Evolutionary conservation across 2,888 invertebrate species (phyloP).

Genomic region (Psylliodes chrysocephalus): DNA sequence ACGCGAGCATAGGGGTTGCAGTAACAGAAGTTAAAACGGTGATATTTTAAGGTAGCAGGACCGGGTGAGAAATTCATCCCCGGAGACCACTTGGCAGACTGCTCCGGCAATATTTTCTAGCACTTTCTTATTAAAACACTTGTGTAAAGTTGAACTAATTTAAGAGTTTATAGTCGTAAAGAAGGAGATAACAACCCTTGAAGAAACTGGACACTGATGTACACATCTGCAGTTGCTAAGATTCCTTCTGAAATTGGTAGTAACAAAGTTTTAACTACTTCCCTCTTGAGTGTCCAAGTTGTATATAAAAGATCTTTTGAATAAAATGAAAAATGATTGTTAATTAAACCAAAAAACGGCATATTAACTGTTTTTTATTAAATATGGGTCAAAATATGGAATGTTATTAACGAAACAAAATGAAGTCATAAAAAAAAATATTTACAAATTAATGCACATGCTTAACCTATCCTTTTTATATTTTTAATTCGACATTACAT

Average conservation of each 20-base stretch:
- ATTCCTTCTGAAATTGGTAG: slow-evolving; percentile 44
- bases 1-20: slow-evolving; percentile 37
- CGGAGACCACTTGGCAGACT: slow-evolving; percentile 58
- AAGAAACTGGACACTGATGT: slow-evolving; percentile 60
- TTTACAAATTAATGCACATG: too few species aligned
- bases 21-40: slow-evolving; percentile 54
- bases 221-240: slow-evolving; percentile 56
- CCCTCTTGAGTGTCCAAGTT: slow-evolving; percentile 43
- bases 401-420: too few species aligned
- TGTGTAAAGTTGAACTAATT: slow-evolving; percentile 64
- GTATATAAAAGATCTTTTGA: background rate
- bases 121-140: slow-evolving; percentile 64
- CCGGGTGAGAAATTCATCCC: slow-evolving; percentile 59
- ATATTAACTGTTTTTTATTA: too few species aligned
- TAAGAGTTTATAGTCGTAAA: slow-evolving; percentile 64
- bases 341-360: too few species aligned
- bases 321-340: too few species aligned
- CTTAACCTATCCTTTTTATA: too few species aligned
- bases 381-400: too few species aligned
- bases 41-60: slow-evolving; percentile 52
- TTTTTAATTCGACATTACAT: too few species aligned
- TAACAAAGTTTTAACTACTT: slow-evolving; percentile 56
- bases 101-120: slow-evolving; percentile 59
- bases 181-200: slow-evolving; percentile 64
- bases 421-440: too few species aligned